Evolutionary conservation across 2,888 invertebrate species (phyloP).

Genomic region (Geotrupes spiniger): DNA sequence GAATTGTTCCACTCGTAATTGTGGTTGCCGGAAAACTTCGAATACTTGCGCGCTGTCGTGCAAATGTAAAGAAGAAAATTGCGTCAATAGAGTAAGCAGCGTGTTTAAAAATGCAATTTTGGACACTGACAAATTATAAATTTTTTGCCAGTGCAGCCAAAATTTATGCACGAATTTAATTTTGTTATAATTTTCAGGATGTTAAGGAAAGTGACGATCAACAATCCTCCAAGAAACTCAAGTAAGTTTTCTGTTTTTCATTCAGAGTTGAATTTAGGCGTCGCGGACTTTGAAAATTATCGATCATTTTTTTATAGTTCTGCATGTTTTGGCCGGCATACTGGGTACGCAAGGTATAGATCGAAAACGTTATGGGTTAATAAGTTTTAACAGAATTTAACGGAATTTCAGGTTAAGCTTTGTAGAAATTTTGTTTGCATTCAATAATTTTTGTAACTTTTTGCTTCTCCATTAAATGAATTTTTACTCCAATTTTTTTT

Average conservation of each 20-base stretch:
- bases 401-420: too few species aligned
- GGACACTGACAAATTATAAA: not conserved
- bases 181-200: too few species aligned
- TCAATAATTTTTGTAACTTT: too few species aligned
- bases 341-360: slow-evolving; percentile 7
- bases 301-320: slow-evolving; percentile 11
- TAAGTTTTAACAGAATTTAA: not conserved
- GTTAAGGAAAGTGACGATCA: slow-evolving; percentile 13
- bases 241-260: slow-evolving; percentile 13
- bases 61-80: slow-evolving; percentile 54
- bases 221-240: slow-evolving; percentile 22
- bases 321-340: slow-evolving; percentile 10
- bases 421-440: too few species aligned
- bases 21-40: slow-evolving; percentile 59
- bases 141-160: too few species aligned
- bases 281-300: not conserved
- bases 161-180: too few species aligned
- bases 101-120: slow-evolving; percentile 1
- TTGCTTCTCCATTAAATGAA: too few species aligned
- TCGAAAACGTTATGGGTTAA: slow-evolving; percentile 11
- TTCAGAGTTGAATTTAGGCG: not conserved
- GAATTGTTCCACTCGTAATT: slow-evolving; percentile 57
- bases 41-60: slow-evolving; percentile 53
- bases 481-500: too few species aligned
- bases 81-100: slow-evolving; percentile 39